phyloP scores from a whole-genome alignment of 2,888 invertebrate genomes.

The Leptinotarsa peninsularis region DNA sequence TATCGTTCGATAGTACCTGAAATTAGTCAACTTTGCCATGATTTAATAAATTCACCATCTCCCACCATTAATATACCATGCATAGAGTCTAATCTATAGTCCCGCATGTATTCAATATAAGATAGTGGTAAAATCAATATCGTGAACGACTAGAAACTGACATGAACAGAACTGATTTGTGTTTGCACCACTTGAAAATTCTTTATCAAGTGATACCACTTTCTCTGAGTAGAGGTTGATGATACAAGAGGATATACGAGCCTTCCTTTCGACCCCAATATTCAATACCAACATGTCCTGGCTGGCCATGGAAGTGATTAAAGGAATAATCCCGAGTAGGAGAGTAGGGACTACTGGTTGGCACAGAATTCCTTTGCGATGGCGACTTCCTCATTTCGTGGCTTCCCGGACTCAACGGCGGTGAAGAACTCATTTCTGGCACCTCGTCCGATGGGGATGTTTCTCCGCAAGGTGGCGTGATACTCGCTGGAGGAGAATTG shows the following conservation, averaged over 20 bases:
- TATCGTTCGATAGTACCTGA: too few relatives aligned
- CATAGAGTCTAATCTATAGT: too few relatives aligned
- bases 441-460: constrained; percentile 63
- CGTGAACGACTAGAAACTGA: too few relatives aligned
- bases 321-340: constrained; percentile 76
- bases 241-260: constrained; percentile 21
- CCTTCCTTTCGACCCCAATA: constrained; percentile 54
- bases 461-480: constrained; percentile 69
- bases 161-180: too few relatives aligned
- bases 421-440: constrained; percentile 63
- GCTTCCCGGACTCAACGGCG: constrained; percentile 63
- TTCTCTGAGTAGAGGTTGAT: not conserved
- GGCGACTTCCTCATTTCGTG: constrained; percentile 64
- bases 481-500: constrained; percentile 74
- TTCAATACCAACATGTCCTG: constrained; percentile 78
- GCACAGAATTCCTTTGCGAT: constrained; percentile 60
- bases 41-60: too few relatives aligned
- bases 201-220: not conserved
- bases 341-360: constrained; percentile 55
- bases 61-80: too few relatives aligned
- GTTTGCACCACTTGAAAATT: too few relatives aligned
- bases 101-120: too few relatives aligned
- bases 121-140: too few relatives aligned
- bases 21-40: too few relatives aligned
- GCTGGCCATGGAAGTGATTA: constrained; percentile 93